A percentile compares a stretch with the other conserved stretches of the same genome.
Evolutionary conservation across 1,140 invertebrate genomes (phyloP).

Genomic region (Bombus ignitus): DNA sequence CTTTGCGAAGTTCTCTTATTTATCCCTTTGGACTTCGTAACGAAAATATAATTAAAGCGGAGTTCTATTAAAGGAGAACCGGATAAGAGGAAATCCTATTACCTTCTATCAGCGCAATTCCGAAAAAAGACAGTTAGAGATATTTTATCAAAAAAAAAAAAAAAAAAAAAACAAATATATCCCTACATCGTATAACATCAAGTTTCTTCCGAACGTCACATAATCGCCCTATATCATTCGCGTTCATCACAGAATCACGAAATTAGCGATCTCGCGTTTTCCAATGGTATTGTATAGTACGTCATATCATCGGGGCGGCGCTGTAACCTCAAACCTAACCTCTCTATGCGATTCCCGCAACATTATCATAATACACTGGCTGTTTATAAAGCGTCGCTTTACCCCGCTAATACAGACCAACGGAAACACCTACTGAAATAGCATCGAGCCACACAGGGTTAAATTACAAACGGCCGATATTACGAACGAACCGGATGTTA

Average conservation of each 20-base stretch:
- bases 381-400: slow-evolving; percentile 23
- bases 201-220: neutral
- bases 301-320: neutral
- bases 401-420: slow-evolving; percentile 9
- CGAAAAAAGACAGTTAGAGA: neutral
- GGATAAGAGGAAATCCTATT: neutral
- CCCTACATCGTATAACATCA: neutral
- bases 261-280: slow-evolving; percentile 1
- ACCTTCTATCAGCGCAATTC: neutral
- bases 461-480: slow-evolving; percentile 46
- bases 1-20: neutral
- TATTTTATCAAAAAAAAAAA: neutral
- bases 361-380: slow-evolving; percentile 44
- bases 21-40: neutral
- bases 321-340: slow-evolving; percentile 7
- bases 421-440: slow-evolving; percentile 23
- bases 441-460: slow-evolving; percentile 4
- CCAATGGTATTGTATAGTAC: neutral
- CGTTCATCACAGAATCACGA: no score
- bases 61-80: neutral
- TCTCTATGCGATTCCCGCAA: slow-evolving; percentile 2
- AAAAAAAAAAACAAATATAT: neutral
- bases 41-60: neutral
- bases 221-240: neutral
- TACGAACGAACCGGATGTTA: slow-evolving; percentile 9